A percentile compares a stretch with the other conserved stretches of the same genome.
phyloP scores from a whole-genome alignment of 2,113 vertebrate genomes.

The Triplophysa dalaica region DNA sequence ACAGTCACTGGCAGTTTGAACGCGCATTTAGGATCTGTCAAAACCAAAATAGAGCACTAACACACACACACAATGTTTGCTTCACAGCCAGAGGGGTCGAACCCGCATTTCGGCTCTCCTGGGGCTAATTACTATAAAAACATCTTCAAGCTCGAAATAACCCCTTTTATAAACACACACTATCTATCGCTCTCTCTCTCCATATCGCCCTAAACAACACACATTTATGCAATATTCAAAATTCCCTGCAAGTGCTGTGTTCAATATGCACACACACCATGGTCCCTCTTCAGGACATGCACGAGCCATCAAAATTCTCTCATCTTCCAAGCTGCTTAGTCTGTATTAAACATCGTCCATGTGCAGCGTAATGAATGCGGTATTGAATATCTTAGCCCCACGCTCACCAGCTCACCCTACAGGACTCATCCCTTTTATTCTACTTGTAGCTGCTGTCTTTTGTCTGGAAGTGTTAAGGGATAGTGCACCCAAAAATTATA shows the following conservation, averaged over 20 bases:
- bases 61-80: conserved; percentile 32
- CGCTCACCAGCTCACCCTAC: conserved; percentile 22
- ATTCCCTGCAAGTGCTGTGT: background rate
- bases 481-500: too few relatives aligned
- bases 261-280: conserved; percentile 17
- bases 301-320: conserved; percentile 29
- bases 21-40: conserved; percentile 13
- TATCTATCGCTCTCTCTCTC: background rate
- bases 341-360: conserved; percentile 38
- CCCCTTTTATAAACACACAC: conserved; percentile 7
- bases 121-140: conserved; percentile 55
- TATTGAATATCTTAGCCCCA: conserved; percentile 8
- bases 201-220: background rate
- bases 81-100: conserved; percentile 47
- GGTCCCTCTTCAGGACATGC: conserved; percentile 15
- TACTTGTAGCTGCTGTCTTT: conserved; percentile 27
- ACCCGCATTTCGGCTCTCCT: conserved; percentile 37
- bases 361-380: conserved; percentile 34
- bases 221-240: background rate
- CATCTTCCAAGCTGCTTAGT: conserved; percentile 32
- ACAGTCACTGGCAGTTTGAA: too few relatives aligned
- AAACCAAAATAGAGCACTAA: conserved; percentile 15
- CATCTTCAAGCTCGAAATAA: conserved; percentile 36
- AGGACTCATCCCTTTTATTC: conserved; percentile 42
- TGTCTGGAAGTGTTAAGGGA: conserved; percentile 47